Conservation (phyloP, 2,888 invertebrate genomes). For the Erpobdella octoculata region DNA sequence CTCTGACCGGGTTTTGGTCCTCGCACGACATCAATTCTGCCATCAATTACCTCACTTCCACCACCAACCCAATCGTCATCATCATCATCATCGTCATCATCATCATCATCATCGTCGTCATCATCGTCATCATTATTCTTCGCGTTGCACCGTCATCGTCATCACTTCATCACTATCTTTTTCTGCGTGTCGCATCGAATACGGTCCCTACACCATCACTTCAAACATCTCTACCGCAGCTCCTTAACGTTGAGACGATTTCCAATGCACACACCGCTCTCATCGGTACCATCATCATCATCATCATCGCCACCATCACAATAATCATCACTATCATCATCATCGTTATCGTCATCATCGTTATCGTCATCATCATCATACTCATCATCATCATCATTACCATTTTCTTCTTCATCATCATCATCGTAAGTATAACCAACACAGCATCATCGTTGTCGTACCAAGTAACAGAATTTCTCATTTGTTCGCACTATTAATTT, state of each 20-base stretch:
- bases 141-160: not conserved
- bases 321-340: not conserved
- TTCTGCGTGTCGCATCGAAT: too few species aligned
- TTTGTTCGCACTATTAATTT: too few species aligned
- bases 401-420: not conserved
- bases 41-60: too few species aligned
- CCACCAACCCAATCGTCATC: slow-evolving; percentile 11
- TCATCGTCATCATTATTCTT: not conserved
- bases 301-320: not conserved
- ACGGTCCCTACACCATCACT: too few species aligned
- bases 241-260: too few species aligned
- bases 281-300: slow-evolving; percentile 8
- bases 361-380: slow-evolving; percentile 4
- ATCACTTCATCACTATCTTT: too few species aligned
- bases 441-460: too few species aligned
- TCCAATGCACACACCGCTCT: not conserved
- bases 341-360: not conserved
- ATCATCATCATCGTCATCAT: slow-evolving; percentile 14
- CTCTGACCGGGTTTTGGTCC: too few species aligned
- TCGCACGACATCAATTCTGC: too few species aligned
- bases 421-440: not conserved
- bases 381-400: not conserved
- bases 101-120: slow-evolving; percentile 7
- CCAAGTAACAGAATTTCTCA: too few species aligned
- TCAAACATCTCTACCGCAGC: too few species aligned